These are phyloP conservation scores for Paradoxurus hermaphroditus DNA, from an alignment of 2,113 vertebrate genomes.

Conservation along the genomic window DNA sequence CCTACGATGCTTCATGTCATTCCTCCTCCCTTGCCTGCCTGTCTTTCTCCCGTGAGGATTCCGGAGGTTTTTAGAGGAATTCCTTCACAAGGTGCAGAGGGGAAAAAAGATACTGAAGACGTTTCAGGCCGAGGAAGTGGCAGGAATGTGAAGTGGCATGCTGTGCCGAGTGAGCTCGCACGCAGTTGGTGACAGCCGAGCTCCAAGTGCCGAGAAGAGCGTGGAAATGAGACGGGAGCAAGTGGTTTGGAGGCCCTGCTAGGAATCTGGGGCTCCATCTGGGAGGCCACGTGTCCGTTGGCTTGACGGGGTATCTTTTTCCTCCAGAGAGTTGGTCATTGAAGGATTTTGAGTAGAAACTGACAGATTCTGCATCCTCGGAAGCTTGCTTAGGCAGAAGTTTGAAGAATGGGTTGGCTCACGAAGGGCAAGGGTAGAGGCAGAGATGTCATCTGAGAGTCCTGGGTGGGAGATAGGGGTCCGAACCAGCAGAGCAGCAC, in stretches of 20 bases:
- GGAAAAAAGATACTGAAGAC: background rate
- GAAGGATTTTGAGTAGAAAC: conserved; percentile 8
- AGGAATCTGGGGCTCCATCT: background rate
- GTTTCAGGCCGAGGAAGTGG: background rate
- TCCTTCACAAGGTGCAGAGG: background rate
- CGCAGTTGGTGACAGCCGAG: accelerated
- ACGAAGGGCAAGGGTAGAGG: background rate
- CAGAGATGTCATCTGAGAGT: background rate
- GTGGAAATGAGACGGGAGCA: background rate
- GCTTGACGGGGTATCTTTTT: background rate
- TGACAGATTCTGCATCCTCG: background rate
- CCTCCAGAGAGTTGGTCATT: background rate
- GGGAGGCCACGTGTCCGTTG: background rate
- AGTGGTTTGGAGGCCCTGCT: background rate
- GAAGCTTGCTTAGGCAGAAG: background rate
- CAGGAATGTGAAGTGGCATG: background rate
- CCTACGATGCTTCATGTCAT: background rate
- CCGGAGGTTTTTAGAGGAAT: background rate
- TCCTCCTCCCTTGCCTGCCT: background rate
- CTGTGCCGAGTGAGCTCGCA: background rate
- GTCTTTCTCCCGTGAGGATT: background rate
- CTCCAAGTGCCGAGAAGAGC: background rate
- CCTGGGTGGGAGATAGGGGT: background rate
- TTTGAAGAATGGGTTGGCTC: background rate
- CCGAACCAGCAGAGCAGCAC: background rate